Base-by-base conservation (phyloP, 2,888 invertebrate species). In the Thera britannica region DNA sequence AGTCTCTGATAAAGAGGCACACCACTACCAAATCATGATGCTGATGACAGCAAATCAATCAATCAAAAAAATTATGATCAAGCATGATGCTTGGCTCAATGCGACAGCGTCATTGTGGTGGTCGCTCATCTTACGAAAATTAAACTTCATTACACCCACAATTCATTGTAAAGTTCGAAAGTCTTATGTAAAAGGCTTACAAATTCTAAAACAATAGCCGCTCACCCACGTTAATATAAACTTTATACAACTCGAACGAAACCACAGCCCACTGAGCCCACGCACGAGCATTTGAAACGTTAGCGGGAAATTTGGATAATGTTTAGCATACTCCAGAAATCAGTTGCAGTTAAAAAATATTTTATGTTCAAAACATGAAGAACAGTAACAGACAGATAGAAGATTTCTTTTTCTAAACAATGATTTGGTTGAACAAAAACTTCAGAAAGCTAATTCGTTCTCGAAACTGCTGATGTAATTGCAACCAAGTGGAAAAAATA, bases 191-290 rank as follows among this genome's bases (percentile, higher is more conserved):
- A 12, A 54, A 52, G 12, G 34, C 11, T 38, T 46, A 56, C 6
- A 56, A 52, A 34, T 12, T 61, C 44, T 34, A 41, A 60, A 68
- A 80, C 79, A 80, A 80, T 77, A 73, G 64, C 51, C 60, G 63
- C 67, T 70, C 75, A 70, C 78, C 80, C 72, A 78, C 79, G 23
- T 65, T 1, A 12, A 5, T 51, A 51, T 3, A 12, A 4, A 7
- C 7, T 34, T 52, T 23, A 41, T 41, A 41, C 41, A 41, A 41
- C 41, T 41, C 41, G 44, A 46, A 46, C 9, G 44, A 46, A 46
- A 46, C 7, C 44, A 46, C 6, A 7, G 44, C 9, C 9, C 9
- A 46, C 44, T 46, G 44, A 62, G 51, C 56, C 69, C 65, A 62
- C 67, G 65, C 44, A 9, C 2, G 44, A 55, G 56, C 64, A 72